phyloP scores from a whole-genome alignment of 2,113 vertebrate genomes.

The Passer domesticus region DNA sequence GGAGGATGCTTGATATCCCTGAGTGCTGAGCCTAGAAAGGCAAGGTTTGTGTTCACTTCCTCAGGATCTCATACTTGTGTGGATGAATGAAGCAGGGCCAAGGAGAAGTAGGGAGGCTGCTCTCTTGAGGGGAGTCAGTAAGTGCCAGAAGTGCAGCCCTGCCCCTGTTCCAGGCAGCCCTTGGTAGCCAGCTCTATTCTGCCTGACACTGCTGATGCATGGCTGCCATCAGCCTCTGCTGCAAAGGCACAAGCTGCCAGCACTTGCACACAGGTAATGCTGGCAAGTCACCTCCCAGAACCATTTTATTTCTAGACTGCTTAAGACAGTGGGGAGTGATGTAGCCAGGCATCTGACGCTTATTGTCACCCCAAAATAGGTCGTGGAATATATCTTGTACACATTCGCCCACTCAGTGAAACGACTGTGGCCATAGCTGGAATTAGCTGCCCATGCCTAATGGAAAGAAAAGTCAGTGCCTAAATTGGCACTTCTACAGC shows the following conservation, averaged over 20 bases:
- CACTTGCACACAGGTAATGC: not conserved
- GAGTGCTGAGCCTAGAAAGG: not conserved
- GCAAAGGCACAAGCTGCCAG: not conserved
- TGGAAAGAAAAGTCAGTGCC: constrained; percentile 39
- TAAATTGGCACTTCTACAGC: not conserved
- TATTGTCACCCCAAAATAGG: constrained; percentile 44
- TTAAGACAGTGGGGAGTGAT: not conserved
- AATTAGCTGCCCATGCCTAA: constrained; percentile 40
- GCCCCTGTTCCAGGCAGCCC: not conserved
- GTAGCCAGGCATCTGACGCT: not conserved
- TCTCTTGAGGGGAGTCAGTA: not conserved
- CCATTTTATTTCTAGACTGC: not conserved
- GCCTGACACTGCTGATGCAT: accelerated
- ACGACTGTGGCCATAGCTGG: not conserved
- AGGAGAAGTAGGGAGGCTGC: not conserved
- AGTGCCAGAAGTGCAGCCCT: not conserved
- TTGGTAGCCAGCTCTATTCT: not conserved
- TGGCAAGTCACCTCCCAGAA: not conserved
- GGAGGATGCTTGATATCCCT: not conserved
- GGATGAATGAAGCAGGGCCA: not conserved
- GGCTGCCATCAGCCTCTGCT: not conserved
- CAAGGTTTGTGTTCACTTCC: not conserved
- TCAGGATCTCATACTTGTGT: not conserved
- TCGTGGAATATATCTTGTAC: constrained; percentile 6
- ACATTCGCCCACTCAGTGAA: constrained; percentile 11